Base-by-base conservation (phyloP, 2,888 invertebrate genomes). In the Axea sp. region DNA sequence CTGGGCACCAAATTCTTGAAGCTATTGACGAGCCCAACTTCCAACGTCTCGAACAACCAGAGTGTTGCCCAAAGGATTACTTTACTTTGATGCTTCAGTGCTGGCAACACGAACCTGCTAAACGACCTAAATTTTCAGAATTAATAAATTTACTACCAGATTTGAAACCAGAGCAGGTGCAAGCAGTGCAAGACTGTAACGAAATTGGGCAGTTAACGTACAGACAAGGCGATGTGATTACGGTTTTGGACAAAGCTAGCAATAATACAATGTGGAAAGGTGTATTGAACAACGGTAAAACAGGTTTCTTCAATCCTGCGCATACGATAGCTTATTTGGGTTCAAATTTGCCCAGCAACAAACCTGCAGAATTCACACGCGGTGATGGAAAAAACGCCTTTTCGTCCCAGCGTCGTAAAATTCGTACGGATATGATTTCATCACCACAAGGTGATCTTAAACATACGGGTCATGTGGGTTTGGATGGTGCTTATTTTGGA, bases 401-500 rank as follows among this genome's bases (percentile, higher is more conserved):
- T 73, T 88, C 89, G 0, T 88, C 88, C 0, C 84, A 87, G 59
- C 82, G 89, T 4, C 83, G 94, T 51, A 93, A 93, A 77, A 90
- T 97, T 57, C 91, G 94, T 65, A 93, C 95, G 4, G 95, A 95
- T 86, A 96, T 98, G 97, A 99, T 99, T 82, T 97, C 98, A 41
- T 93, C 95, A 69, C 99, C 99, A 0, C 97, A 98, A 86, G 97
- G 97, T 28, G 98, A 99, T 87, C 92, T 99, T 11, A 96, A 97
- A 82, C 99, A 99, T 86, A 99, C 97, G 0, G 93, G 93, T 4
- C 99, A 99, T 86, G 96, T 99, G 6, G 99, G 99, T 0, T 90
- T 97, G 33, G 99, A 99, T 87, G 99, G 99, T 0, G 96, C 97
- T 17, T 96, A 96, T 84, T 99, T 99, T 88, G 99, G 99, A 1